These are phyloP conservation scores for Cochlearius cochlearius DNA, from an alignment of 2,113 vertebrate genomes.

Conservation along the genomic window DNA sequence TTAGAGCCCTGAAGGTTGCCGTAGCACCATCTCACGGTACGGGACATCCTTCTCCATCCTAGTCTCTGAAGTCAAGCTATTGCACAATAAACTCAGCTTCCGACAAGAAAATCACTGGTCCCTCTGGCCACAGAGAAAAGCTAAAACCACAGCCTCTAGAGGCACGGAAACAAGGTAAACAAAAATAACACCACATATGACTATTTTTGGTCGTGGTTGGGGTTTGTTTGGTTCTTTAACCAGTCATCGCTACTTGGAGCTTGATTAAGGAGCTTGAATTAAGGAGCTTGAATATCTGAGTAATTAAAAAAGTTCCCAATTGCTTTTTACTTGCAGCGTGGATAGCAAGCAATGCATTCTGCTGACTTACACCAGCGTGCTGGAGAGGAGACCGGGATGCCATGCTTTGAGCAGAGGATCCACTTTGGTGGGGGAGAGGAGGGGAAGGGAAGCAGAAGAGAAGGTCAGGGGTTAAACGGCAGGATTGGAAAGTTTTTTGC, in stretches of 20 bases:
- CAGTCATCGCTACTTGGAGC: background rate
- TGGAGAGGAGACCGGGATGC: background rate
- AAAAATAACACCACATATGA: rapidly evolving
- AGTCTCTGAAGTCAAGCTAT: background rate
- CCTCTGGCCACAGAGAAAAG: background rate
- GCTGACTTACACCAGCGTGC: background rate
- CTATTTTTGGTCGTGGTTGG: background rate
- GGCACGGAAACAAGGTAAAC: background rate
- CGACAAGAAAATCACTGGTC: background rate
- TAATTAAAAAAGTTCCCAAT: background rate
- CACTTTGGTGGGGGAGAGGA: background rate
- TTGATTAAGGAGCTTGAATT: background rate
- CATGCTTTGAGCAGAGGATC: background rate
- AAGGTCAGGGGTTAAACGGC: constrained; percentile 32
- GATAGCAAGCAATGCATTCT: background rate
- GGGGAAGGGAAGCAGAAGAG: background rate
- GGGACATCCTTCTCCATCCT: background rate
- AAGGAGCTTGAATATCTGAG: background rate
- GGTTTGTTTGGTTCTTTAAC: background rate
- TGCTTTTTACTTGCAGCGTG: background rate
- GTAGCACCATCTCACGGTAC: background rate
- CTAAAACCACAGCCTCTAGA: background rate
- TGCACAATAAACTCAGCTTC: background rate
- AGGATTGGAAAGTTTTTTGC: background rate
- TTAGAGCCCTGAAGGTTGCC: background rate